These are phyloP conservation scores for Colossoma macropomum DNA, from an alignment of 2,113 vertebrate species.

Conservation along the genomic window DNA sequence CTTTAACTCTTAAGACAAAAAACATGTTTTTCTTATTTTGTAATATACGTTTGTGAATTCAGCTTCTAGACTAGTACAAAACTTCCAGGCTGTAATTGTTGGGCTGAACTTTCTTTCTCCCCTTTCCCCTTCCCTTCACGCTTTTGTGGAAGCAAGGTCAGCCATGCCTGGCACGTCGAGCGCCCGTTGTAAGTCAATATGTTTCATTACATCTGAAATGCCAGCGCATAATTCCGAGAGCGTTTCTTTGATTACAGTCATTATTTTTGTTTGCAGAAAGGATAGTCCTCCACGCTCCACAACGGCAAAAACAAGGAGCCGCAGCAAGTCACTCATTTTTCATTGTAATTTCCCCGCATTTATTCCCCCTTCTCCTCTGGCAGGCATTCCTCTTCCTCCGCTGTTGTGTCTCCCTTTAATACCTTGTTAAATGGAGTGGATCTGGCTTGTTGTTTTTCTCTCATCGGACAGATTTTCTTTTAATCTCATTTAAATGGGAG, in stretches of 20 bases:
- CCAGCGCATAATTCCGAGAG: constrained; percentile 24
- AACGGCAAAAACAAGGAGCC: constrained; percentile 30
- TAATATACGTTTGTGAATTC: no score
- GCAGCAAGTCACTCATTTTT: constrained; percentile 40
- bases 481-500: constrained; percentile 74
- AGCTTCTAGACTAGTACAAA: no score
- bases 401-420: constrained; percentile 45
- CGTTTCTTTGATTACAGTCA: constrained; percentile 52
- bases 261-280: constrained; percentile 49
- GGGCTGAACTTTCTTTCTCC: not conserved
- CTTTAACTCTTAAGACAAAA: no score
- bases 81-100: not conserved
- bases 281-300: constrained; percentile 13
- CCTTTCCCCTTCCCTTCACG: not conserved
- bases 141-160: constrained; percentile 19
- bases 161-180: not conserved
- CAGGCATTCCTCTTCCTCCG: constrained; percentile 40
- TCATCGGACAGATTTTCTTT: constrained; percentile 67
- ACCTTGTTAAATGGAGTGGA: constrained; percentile 72
- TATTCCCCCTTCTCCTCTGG: constrained; percentile 40
- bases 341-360: constrained; percentile 45
- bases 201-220: constrained; percentile 40
- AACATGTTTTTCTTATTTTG: no score
- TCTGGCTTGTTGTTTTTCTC: constrained; percentile 71
- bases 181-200: not conserved